Evolutionary conservation across 2,888 invertebrate species (phyloP).

Genomic region (Ophioninae sp.): DNA sequence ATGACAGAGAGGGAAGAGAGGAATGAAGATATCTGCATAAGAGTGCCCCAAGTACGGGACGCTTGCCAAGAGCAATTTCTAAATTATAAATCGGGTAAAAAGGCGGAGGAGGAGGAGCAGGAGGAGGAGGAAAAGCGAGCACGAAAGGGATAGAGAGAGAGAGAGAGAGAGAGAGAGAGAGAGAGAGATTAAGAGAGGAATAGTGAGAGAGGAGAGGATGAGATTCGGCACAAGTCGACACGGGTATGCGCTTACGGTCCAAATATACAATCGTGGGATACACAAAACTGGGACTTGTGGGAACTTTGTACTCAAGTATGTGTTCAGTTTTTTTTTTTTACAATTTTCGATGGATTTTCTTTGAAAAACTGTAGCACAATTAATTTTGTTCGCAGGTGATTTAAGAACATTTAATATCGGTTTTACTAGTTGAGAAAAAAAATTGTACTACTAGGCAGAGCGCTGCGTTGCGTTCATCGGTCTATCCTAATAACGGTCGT

Average conservation of each 20-base stretch:
- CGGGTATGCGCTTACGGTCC: conserved; percentile 51
- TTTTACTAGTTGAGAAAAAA: too few species aligned
- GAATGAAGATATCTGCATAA: conserved; percentile 54
- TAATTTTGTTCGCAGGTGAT: too few species aligned
- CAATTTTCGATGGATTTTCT: too few species aligned
- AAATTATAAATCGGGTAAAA: conserved; percentile 69
- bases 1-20: conserved; percentile 27
- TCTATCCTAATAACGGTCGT: conserved; percentile 70
- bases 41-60: conserved; percentile 64
- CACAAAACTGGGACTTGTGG: conserved; percentile 75
- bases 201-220: conserved; percentile 14
- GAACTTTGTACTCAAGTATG: too few species aligned
- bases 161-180: conserved; percentile 25
- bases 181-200: not conserved
- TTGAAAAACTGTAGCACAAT: too few species aligned
- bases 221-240: conserved; percentile 28
- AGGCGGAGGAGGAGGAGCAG: conserved; percentile 24
- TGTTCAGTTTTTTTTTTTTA: too few species aligned
- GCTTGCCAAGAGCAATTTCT: conserved; percentile 73
- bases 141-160: too few species aligned
- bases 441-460: conserved; percentile 67
- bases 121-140: too few species aligned
- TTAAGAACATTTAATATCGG: too few species aligned
- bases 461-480: conserved; percentile 71
- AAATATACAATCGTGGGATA: conserved; percentile 67